phyloP scores from a whole-genome alignment of 2,797 vertebrate species.

The Propithecus perrieri region DNA sequence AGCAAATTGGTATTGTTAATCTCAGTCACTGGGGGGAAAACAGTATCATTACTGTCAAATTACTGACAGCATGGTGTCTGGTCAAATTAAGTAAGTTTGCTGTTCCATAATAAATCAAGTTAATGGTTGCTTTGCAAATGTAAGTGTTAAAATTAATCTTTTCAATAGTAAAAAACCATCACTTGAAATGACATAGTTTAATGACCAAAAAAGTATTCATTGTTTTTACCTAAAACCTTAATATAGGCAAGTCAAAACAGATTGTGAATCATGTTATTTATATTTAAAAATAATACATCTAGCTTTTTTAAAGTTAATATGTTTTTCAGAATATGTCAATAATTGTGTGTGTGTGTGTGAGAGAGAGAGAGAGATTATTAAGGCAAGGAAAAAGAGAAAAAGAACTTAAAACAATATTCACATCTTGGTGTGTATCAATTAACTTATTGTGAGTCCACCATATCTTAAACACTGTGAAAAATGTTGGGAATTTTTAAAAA shows the following conservation, averaged over 20 bases:
- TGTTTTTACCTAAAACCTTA: background rate
- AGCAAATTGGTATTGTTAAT: conserved; percentile 61
- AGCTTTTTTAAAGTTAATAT: background rate
- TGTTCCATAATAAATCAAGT: conserved; percentile 62
- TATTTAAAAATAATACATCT: background rate
- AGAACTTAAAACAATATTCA: background rate
- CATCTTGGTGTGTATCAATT: background rate
- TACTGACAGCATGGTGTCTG: conserved; percentile 67
- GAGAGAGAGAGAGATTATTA: background rate
- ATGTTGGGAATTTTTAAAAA: background rate
- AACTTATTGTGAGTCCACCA: background rate
- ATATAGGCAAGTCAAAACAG: background rate
- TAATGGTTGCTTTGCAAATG: conserved; percentile 45
- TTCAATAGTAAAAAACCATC: conserved; percentile 2
- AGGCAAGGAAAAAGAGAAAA: background rate
- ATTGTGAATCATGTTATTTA: background rate
- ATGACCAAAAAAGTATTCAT: background rate
- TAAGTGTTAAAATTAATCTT: conserved; percentile 53
- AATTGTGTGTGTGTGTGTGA: background rate
- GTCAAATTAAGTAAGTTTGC: conserved; percentile 71
- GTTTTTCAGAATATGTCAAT: background rate
- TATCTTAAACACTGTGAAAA: background rate
- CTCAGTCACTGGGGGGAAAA: conserved; percentile 55
- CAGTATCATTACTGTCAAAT: conserved; percentile 64
- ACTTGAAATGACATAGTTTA: conserved; percentile 41